Base-by-base conservation (phyloP, 64 coral and sea anemone species). In the Porites australiensis region DNA sequence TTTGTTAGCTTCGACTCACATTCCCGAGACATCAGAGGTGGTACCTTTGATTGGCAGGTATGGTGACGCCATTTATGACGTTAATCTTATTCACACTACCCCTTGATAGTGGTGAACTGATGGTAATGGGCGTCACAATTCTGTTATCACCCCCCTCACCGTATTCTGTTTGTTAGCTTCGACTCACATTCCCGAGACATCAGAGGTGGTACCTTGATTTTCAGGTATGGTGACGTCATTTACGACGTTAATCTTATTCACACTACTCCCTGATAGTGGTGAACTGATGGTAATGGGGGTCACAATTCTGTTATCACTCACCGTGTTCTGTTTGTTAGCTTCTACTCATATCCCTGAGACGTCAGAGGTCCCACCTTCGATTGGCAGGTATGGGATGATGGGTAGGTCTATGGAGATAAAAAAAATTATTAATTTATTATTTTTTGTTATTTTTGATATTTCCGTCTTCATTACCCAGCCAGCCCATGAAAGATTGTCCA, bases 231-330 rank as follows among this genome's bases (percentile, higher is more conserved):
- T 4, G 27, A 95, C 90, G 53, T 95, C 97, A 44, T 55, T 96
- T 44, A 81, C 96, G 46, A 93, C 94, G 6, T 51, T 91, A 9
- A 65, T 96, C 7, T 1, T 7, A 57, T 1, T 57, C 2, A 57
- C 54, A 12, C 54, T 57, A 57, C 54, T 57, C 53, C 54, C 7
- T 57, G 54, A 57, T 57, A 57, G 54, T 91, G 97, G 97, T 15
- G 97, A 98, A 53, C 83, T 90, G 0, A 98, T 98, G 97, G 97
- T 98, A 18, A 94, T 98, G 57, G 97, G 97, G 6, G 94, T 95
- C 5, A 98, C 97, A 5, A 84, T 98, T 53, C 94, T 98, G 8
- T 61, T 98, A 50, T 93, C 94, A 45, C 94, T 98, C 49, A 96
- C 90, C 2, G 97, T 98, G 5, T 98, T 98, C 91, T 98, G 88